These are phyloP conservation scores for Helostoma temminkii DNA, from an alignment of 2,797 vertebrate genomes.

Conservation along the genomic window DNA sequence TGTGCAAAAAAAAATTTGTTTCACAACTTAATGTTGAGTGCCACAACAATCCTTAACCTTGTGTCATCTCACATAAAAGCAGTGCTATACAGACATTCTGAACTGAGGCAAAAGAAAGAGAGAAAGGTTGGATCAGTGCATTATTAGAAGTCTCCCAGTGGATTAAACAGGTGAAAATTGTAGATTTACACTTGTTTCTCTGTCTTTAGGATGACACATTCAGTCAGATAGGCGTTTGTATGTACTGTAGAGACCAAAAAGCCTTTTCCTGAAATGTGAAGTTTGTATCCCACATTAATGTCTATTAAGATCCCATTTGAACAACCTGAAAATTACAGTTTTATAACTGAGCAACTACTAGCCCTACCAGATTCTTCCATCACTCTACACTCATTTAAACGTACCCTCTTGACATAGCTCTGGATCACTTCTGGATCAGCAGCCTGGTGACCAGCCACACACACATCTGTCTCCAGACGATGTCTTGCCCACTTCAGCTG, in stretches of 20 bases:
- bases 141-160: not conserved
- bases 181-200: constrained; percentile 9
- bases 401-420: constrained; percentile 93
- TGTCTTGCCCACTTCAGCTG: constrained; percentile 83
- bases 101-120: not conserved
- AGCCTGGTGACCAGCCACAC: constrained; percentile 85
- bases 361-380: too few relatives aligned
- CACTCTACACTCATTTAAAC: constrained; percentile 34
- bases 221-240: not conserved
- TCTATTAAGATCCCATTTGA: constrained; percentile 11
- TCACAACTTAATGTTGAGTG: not conserved
- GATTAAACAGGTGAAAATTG: not conserved
- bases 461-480: constrained; percentile 90
- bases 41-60: not conserved
- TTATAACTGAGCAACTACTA: not conserved
- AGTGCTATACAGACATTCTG: not conserved
- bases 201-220: not conserved
- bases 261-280: constrained; percentile 19
- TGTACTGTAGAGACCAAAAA: constrained; percentile 1
- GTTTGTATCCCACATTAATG: not conserved
- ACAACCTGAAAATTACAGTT: not conserved
- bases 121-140: not conserved
- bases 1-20: too few relatives aligned
- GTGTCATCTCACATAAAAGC: constrained; percentile 1
- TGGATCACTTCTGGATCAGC: constrained; percentile 90